Evolutionary conservation across 2,797 vertebrate species (phyloP).

Genomic region (Sternotherus odoratus): DNA sequence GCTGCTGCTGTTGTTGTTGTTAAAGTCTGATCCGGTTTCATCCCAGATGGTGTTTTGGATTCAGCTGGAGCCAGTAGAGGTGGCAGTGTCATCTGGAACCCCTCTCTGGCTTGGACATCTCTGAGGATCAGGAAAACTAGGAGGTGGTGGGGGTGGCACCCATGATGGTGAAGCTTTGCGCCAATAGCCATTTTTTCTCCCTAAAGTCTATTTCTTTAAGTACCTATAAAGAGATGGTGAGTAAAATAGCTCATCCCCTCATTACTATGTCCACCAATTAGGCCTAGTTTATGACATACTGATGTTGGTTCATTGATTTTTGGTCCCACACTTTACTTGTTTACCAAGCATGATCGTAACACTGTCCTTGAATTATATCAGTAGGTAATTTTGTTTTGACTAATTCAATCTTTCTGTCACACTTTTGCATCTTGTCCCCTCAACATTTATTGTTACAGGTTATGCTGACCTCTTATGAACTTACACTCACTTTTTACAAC

Average conservation of each 20-base stretch:
- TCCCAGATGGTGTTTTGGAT: not conserved
- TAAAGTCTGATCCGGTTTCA: not conserved
- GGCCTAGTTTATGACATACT: not conserved
- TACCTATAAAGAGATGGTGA: not conserved
- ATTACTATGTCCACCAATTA: not conserved
- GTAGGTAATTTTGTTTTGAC: not conserved
- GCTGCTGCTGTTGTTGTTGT: not conserved
- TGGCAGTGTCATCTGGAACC: not conserved
- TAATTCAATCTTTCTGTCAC: not conserved
- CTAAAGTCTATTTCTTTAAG: not conserved
- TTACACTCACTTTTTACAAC: not conserved
- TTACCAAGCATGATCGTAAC: not conserved
- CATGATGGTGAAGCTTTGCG: not conserved
- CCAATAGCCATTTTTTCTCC: not conserved
- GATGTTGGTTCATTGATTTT: not conserved
- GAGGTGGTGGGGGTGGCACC: not conserved
- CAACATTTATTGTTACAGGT: not conserved
- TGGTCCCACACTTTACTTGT: not conserved
- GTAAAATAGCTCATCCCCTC: not conserved
- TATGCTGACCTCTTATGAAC: not conserved
- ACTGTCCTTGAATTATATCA: not conserved
- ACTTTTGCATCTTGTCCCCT: not conserved
- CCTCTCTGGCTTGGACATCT: not conserved
- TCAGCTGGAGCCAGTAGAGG: not conserved
- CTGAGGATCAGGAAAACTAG: not conserved